Percentiles rank a stretch among this genome's conserved stretches.
These are phyloP conservation scores for Nyctibius bracteatus DNA, from an alignment of 2,113 vertebrate genomes.

Conservation along the genomic window DNA sequence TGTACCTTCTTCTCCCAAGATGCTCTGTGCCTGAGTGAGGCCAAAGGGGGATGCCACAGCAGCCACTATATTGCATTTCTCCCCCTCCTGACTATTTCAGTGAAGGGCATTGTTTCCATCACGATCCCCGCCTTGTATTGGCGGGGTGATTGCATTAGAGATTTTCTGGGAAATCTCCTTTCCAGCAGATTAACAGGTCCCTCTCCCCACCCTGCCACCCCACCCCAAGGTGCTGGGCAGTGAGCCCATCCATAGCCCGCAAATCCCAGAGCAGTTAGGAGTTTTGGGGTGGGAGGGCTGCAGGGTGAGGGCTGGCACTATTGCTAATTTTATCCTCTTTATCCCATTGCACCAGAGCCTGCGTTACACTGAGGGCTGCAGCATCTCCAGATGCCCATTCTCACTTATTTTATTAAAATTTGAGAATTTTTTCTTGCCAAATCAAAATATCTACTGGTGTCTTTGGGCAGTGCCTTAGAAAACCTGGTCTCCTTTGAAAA, in stretches of 20 bases:
- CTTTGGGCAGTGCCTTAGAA: neutral
- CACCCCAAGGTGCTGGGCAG: neutral
- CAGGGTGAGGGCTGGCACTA: neutral
- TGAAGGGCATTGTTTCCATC: rapidly evolving
- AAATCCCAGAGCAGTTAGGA: neutral
- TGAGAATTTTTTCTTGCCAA: neutral
- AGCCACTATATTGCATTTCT: neutral
- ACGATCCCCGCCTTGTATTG: neutral
- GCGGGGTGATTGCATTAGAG: neutral
- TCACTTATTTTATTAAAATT: neutral
- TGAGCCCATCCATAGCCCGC: neutral
- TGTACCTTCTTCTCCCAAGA: neutral
- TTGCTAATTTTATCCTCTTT: neutral
- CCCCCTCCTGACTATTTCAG: neutral
- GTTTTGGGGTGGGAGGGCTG: neutral
- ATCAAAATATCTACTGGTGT: neutral
- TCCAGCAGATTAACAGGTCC: neutral
- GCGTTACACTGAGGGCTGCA: rapidly evolving
- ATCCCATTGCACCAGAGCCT: neutral
- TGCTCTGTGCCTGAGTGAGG: neutral
- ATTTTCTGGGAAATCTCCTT: neutral
- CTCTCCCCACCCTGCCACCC: neutral
- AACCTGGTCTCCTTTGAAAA: neutral
- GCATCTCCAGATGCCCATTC: neutral
- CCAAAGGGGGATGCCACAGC: neutral